Conservation (phyloP, 2,888 invertebrate genomes). For the Unio pictorum region DNA sequence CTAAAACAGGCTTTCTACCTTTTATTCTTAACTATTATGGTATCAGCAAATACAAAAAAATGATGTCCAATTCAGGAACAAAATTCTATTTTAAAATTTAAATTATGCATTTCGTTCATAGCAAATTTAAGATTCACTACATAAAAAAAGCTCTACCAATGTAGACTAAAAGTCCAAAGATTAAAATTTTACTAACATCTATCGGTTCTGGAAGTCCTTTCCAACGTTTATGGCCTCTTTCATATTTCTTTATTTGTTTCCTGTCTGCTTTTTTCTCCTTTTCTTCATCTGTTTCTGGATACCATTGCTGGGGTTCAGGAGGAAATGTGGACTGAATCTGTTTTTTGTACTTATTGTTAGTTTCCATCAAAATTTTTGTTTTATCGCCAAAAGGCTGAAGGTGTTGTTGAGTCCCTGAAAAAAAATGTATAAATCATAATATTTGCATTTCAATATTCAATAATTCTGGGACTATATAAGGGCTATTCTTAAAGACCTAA, state of each 20-base stretch:
- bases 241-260: constrained; percentile 34
- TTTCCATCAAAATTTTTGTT: constrained; percentile 55
- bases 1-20: too few species aligned
- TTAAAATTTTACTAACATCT: constrained; percentile 55
- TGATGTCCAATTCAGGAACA: too few species aligned
- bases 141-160: too few species aligned
- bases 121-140: too few species aligned
- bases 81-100: too few species aligned
- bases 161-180: not conserved
- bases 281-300: constrained; percentile 39
- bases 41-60: too few species aligned
- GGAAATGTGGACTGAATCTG: constrained; percentile 58
- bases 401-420: constrained; percentile 60
- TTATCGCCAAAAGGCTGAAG: constrained; percentile 45
- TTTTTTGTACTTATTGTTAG: constrained; percentile 62
- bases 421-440: not conserved
- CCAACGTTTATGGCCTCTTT: constrained; percentile 62
- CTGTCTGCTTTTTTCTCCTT: constrained; percentile 18
- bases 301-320: constrained; percentile 56
- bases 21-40: too few species aligned
- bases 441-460: too few species aligned
- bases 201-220: constrained; percentile 62
- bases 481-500: too few species aligned
- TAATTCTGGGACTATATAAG: too few species aligned
- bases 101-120: too few species aligned